A percentile compares a stretch with the other conserved stretches of the same genome.
Conservation (phyloP, 2,797 vertebrate genomes). For the Spondyliosoma cantharus region DNA sequence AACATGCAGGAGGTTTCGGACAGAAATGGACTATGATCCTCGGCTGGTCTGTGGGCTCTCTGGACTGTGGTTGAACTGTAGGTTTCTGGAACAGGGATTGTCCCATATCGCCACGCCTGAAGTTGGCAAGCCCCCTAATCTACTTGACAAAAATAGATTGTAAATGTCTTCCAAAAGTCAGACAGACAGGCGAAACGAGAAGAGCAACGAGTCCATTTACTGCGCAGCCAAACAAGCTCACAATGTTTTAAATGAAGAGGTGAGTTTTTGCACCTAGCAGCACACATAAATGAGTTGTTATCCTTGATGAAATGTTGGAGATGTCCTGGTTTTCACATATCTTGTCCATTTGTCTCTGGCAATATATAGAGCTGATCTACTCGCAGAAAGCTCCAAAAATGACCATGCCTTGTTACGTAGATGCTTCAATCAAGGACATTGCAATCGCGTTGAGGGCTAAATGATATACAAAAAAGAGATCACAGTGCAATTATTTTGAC, state of each 20-base stretch:
- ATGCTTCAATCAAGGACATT: not conserved
- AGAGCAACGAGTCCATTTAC: not conserved
- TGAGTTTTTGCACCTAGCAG: not conserved
- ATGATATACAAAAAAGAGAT: too few relatives aligned
- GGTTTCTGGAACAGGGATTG: slow-evolving; percentile 1
- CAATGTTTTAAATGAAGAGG: not conserved
- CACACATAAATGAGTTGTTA: not conserved
- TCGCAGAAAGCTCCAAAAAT: not conserved
- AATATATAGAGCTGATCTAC: not conserved
- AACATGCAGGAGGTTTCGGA: not conserved
- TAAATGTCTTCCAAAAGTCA: not conserved
- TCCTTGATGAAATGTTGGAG: not conserved
- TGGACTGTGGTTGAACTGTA: not conserved
- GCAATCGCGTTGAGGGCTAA: not conserved
- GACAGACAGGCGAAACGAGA: not conserved
- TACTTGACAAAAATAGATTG: not conserved
- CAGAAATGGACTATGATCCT: not conserved
- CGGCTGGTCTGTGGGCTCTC: not conserved
- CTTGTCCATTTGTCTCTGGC: not conserved
- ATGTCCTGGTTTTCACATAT: not conserved
- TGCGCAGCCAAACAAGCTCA: not conserved
- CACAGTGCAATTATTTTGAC: too few relatives aligned
- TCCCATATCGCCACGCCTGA: not conserved
- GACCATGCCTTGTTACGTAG: not conserved
- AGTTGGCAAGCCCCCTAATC: not conserved